phyloP scores from a whole-genome alignment of 2,113 vertebrate genomes.

The Platysternon megacephalum region DNA sequence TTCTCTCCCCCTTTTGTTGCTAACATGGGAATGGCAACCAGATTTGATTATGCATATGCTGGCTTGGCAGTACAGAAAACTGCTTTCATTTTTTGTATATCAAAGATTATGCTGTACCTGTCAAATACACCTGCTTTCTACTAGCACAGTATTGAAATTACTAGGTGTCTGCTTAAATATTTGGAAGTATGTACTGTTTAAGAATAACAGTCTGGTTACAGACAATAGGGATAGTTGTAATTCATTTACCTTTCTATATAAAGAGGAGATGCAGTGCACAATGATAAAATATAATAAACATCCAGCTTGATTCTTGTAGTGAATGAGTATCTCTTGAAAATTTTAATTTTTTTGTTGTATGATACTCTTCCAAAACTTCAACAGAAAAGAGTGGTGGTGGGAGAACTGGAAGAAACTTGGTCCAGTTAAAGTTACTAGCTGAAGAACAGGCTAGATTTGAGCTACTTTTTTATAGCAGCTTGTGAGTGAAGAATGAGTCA shows the following conservation, averaged over 20 bases:
- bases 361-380: accelerated
- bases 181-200: not conserved
- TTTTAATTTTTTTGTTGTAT: not conserved
- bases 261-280: slow-evolving; percentile 12
- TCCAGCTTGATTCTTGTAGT: slow-evolving; percentile 58
- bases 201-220: not conserved
- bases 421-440: not conserved
- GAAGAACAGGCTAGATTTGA: not conserved
- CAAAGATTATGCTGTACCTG: not conserved
- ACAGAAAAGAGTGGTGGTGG: not conserved
- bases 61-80: not conserved
- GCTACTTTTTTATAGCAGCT: not conserved
- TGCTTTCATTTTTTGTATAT: not conserved
- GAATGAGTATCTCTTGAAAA: not conserved
- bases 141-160: not conserved
- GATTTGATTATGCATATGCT: not conserved
- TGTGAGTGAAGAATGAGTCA: not conserved
- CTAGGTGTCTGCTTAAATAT: not conserved
- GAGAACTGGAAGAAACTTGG: not conserved
- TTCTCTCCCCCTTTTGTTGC: not conserved
- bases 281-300: slow-evolving; percentile 61
- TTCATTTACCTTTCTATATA: slow-evolving; percentile 45
- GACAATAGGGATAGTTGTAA: slow-evolving; percentile 49
- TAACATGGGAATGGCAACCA: not conserved
- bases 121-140: not conserved